These are phyloP conservation scores for Rousettus leschenaultii DNA, from an alignment of 2,113 vertebrate species.

Conservation along the genomic window DNA sequence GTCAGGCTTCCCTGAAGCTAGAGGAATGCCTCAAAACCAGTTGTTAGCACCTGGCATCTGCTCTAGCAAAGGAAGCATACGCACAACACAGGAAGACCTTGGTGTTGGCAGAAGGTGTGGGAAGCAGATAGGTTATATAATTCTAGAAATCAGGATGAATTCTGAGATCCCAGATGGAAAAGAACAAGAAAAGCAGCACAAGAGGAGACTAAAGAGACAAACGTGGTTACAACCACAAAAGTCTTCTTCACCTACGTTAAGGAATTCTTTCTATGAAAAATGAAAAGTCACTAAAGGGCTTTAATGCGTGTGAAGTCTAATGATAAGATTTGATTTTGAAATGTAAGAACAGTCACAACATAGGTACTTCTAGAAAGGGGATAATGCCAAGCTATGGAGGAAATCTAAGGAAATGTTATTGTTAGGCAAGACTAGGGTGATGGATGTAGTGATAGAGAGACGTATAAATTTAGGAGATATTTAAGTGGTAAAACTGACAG, in stretches of 20 bases:
- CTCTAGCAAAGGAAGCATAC: background rate
- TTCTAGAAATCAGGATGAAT: background rate
- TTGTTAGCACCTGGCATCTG: background rate
- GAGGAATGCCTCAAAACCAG: background rate
- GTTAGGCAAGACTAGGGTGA: background rate
- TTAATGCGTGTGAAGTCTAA: background rate
- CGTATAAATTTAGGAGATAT: background rate
- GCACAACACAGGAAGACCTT: background rate
- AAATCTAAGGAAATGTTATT: background rate
- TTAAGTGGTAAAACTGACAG: background rate
- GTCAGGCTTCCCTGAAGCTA: background rate
- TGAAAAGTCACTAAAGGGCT: background rate
- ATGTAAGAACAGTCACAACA: background rate
- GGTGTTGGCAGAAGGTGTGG: background rate
- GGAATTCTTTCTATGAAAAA: background rate
- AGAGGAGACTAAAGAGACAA: background rate
- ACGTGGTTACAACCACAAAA: background rate
- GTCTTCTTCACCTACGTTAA: background rate
- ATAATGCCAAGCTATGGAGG: background rate
- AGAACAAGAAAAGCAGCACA: background rate
- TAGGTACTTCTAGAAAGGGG: background rate
- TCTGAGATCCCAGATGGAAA: background rate
- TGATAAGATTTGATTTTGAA: background rate
- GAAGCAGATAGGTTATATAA: background rate
- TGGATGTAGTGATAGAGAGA: background rate